These are phyloP conservation scores for Nyleta sp. DNA, from an alignment of 2,888 invertebrate species.

Conservation along the genomic window DNA sequence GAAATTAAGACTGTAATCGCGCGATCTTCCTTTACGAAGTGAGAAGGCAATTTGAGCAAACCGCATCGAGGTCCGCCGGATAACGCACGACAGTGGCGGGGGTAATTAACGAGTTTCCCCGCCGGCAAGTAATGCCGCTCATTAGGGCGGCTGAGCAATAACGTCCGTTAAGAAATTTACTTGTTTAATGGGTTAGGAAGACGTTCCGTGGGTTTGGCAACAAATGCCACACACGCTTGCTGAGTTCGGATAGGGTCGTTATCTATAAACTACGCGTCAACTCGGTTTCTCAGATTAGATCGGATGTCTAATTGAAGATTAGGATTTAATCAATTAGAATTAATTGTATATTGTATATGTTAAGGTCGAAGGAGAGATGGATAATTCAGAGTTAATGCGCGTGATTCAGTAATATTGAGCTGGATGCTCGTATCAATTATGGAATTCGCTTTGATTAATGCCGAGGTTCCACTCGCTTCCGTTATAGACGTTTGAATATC, in stretches of 20 bases:
- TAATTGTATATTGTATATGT: constrained; percentile 42
- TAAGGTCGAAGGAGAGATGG: constrained; percentile 7
- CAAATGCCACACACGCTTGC: constrained; percentile 10
- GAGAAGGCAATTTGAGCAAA: constrained; percentile 79
- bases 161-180: constrained; percentile 48
- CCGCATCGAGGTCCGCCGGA: constrained; percentile 76
- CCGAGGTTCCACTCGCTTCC: constrained; percentile 4
- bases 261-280: constrained; percentile 18
- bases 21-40: constrained; percentile 73
- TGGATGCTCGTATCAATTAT: constrained; percentile 15
- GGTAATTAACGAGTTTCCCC: constrained; percentile 81
- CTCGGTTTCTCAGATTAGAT: constrained; percentile 39
- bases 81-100: constrained; percentile 76
- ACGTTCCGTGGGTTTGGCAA: constrained; percentile 19
- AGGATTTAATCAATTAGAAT: constrained; percentile 49
- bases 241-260: constrained; percentile 11
- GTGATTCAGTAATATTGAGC: constrained; percentile 31
- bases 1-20: constrained; percentile 70
- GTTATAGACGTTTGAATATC: constrained; percentile 18
- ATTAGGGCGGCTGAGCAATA: constrained; percentile 72
- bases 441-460: constrained; percentile 24
- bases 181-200: constrained; percentile 43
- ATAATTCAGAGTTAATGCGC: constrained; percentile 14
- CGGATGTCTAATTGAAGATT: constrained; percentile 45
- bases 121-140: constrained; percentile 79